phyloP scores from a whole-genome alignment of 2,888 invertebrate genomes.

The Dicycla oo region DNA sequence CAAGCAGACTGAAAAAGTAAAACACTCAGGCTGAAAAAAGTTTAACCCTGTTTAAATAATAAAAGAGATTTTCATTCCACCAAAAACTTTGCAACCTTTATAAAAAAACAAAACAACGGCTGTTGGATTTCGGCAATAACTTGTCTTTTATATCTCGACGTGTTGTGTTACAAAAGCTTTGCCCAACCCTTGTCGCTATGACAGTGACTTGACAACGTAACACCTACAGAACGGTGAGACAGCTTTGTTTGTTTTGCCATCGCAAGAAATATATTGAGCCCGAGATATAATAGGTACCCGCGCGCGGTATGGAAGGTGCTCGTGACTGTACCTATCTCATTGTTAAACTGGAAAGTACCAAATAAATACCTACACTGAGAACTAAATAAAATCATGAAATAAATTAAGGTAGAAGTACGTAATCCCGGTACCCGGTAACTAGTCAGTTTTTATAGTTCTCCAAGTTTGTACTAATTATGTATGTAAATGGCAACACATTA shows the following conservation, averaged over 20 bases:
- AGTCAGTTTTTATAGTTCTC: background rate
- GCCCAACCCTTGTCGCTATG: constrained; percentile 2
- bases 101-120: constrained; percentile 17
- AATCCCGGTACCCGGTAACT: background rate
- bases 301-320: too few species aligned
- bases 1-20: background rate
- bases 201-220: constrained; percentile 34
- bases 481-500: background rate
- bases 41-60: background rate
- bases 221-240: constrained; percentile 12
- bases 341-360: too few species aligned
- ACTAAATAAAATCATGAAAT: background rate
- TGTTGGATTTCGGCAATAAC: constrained; percentile 22
- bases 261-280: constrained; percentile 13
- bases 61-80: background rate
- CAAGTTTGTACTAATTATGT: background rate
- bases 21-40: background rate
- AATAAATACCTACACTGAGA: background rate
- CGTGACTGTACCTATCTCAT: too few species aligned
- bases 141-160: constrained; percentile 19
- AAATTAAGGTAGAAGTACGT: background rate
- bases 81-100: constrained; percentile 1
- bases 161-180: constrained; percentile 18
- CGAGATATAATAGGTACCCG: too few species aligned
- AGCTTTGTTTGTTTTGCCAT: constrained; percentile 17